phyloP scores from a whole-genome alignment of 2,888 invertebrate genomes.

The Ornithoptera alexandrae region DNA sequence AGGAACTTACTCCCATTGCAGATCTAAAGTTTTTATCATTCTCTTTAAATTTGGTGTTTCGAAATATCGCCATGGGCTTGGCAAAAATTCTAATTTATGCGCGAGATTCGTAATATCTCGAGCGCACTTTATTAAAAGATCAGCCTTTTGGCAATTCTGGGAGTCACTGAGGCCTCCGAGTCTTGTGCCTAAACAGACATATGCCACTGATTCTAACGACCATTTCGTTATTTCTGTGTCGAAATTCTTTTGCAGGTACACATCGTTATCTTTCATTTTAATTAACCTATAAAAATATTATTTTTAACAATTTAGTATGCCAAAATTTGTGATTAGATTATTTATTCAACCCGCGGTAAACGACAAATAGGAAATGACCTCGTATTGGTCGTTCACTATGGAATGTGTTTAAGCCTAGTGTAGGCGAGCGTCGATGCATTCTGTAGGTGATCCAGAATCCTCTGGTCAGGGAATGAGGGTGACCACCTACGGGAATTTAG shows the following conservation, averaged over 20 bases:
- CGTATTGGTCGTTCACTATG: no score
- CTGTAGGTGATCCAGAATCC: neutral
- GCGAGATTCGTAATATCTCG: conserved; percentile 52
- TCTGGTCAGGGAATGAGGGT: no score
- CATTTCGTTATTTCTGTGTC: conserved; percentile 80
- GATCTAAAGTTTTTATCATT: conserved; percentile 54
- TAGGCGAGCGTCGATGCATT: neutral
- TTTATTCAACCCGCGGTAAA: neutral
- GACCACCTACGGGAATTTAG: no score
- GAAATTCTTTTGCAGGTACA: conserved; percentile 65
- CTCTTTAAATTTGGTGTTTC: conserved; percentile 57
- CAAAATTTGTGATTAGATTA: neutral
- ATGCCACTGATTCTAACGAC: conserved; percentile 80
- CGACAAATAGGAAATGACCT: neutral
- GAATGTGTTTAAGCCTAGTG: no score
- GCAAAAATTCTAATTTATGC: conserved; percentile 55
- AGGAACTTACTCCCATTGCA: conserved; percentile 66
- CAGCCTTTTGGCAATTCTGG: conserved; percentile 55
- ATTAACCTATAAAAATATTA: conserved; percentile 49
- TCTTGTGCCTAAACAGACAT: conserved; percentile 61
- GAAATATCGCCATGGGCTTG: conserved; percentile 55
- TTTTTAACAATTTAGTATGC: no score
- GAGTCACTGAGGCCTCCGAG: conserved; percentile 59
- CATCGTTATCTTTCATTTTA: conserved; percentile 46
- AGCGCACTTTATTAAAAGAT: conserved; percentile 51